phyloP scores from a whole-genome alignment of 1,140 invertebrate genomes.

The Hylyphantes graminicola region DNA sequence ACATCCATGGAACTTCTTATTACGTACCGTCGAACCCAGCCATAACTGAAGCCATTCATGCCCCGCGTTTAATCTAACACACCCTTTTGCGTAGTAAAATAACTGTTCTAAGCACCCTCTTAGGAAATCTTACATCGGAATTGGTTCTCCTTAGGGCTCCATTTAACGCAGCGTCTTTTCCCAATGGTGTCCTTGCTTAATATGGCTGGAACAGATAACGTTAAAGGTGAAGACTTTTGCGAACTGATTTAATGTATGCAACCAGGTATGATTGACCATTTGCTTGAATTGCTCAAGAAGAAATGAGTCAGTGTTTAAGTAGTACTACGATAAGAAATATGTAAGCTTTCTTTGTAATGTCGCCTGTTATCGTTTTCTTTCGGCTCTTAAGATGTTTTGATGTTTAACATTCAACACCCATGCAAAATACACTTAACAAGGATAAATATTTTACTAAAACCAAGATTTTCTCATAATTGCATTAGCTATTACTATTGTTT shows the following conservation, averaged over 20 bases:
- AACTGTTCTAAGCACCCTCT: constrained; percentile 5
- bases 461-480: too few relatives aligned
- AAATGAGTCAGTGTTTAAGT: too few relatives aligned
- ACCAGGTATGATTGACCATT: neutral
- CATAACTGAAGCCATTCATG: neutral
- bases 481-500: too few relatives aligned
- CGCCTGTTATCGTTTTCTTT: too few relatives aligned
- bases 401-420: too few relatives aligned
- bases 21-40: too few relatives aligned
- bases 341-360: too few relatives aligned
- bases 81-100: neutral
- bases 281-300: neutral
- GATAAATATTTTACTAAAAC: too few relatives aligned
- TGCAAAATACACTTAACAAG: too few relatives aligned
- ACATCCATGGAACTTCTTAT: too few relatives aligned
- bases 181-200: neutral
- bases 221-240: constrained; percentile 5
- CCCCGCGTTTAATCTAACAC: constrained; percentile 1
- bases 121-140: neutral
- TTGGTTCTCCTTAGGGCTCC: constrained; percentile 2
- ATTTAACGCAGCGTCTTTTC: neutral
- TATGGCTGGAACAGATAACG: constrained; percentile 10
- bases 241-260: neutral
- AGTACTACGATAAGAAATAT: too few relatives aligned
- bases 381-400: too few relatives aligned